These are phyloP conservation scores for Pedionomus torquatus DNA, from an alignment of 2,113 vertebrate species.

Conservation along the genomic window DNA sequence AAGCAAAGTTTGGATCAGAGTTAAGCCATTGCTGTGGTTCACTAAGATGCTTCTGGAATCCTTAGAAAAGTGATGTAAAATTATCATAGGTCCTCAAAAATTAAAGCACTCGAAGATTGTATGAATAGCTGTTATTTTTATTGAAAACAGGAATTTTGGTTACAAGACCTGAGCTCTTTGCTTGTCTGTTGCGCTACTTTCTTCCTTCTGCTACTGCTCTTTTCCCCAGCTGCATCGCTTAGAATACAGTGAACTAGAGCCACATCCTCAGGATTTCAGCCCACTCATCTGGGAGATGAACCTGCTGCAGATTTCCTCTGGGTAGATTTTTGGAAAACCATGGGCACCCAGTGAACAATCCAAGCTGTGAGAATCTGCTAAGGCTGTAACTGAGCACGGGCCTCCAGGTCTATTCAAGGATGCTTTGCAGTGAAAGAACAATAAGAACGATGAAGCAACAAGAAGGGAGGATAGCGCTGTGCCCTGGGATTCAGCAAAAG, in stretches of 20 bases:
- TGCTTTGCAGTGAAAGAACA: too few species aligned
- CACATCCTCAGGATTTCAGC: not conserved
- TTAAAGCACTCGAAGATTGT: not conserved
- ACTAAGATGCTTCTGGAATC: not conserved
- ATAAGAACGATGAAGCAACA: too few species aligned
- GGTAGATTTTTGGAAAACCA: too few species aligned
- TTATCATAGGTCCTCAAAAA: not conserved
- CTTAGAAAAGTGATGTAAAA: not conserved
- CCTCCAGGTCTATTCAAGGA: too few species aligned
- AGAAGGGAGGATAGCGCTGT: too few species aligned
- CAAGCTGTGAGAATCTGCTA: too few species aligned
- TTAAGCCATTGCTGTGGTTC: not conserved
- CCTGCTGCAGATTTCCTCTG: not conserved
- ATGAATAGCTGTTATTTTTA: not conserved
- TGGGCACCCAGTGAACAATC: too few species aligned
- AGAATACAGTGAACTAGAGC: not conserved
- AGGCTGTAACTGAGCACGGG: too few species aligned
- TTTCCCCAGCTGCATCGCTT: not conserved
- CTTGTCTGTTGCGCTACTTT: not conserved
- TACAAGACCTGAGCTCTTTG: not conserved
- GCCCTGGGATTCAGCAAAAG: too few species aligned
- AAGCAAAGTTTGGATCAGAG: not conserved
- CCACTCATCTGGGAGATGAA: not conserved
- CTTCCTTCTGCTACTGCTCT: not conserved
- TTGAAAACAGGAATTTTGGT: not conserved